Base-by-base conservation (phyloP, 2,113 vertebrate genomes). In the Dipodomys stephensi region DNA sequence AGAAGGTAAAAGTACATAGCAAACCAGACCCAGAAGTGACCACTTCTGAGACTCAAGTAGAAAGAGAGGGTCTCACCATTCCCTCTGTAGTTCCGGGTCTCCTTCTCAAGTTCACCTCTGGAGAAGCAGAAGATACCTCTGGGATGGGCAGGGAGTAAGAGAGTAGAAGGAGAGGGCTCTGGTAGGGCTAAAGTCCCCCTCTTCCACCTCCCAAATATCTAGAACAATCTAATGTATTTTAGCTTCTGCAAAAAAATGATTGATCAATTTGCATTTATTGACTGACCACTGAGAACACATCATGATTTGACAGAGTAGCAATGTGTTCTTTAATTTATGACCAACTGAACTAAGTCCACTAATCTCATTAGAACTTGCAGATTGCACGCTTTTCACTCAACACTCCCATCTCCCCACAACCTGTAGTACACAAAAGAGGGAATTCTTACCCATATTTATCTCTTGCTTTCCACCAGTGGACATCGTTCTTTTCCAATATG, bases 391-490 rank as follows among this genome's bases (percentile, higher is more conserved):
- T 53, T 65, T 32, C 53, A 32, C 27, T 23, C 44, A 19, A 7
- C 46, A 68, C n/a, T 72, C 35, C 28, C 49, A 35, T 10, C 25
- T 8, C 65, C 30, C 7, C 53, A 20, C 10, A 1, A 4, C 0
- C 3, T 32, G 35, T 2, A 72, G 18, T 7, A 6, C 83, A n/a
- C 23, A 15, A 13, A 39, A 83, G 16, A 82, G 73, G 32, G 65
- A 27, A 0, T 78, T 83, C 98, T 98, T 96, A 99, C 99, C 99
- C 98, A 0, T 98, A 97, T 96, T 98, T 98, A 98, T 99, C 98
- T 96, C 98, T 98, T 0, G 99, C 99, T 95, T 97, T 98, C 98
- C 98, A 99, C 99, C 99, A 99, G 94, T 99, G 98, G 90, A 98
- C 72, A 44, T 99, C 99, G 0, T 98, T 98, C 95, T 99, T 99